phyloP scores from a whole-genome alignment of 2,113 vertebrate genomes.

The Sigmodon hispidus region DNA sequence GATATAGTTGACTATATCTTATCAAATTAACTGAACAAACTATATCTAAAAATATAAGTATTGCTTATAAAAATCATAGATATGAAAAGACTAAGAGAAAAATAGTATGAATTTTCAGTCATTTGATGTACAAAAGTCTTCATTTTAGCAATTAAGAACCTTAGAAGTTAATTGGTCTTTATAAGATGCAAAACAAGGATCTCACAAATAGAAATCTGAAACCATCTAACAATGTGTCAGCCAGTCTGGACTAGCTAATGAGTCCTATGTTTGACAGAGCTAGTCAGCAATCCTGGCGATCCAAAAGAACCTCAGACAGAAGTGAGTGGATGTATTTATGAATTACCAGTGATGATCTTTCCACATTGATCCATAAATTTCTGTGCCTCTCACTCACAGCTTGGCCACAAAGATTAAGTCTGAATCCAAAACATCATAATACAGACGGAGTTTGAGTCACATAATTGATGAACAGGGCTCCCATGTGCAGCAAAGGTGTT shows the following conservation, averaged over 20 bases:
- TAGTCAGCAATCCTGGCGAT: neutral
- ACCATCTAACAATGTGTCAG: neutral
- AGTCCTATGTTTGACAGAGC: neutral
- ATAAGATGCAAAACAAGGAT: neutral
- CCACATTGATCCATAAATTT: too few species aligned
- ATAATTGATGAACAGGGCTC: too few species aligned
- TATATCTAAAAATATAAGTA: neutral
- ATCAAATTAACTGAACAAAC: neutral
- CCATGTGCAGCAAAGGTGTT: neutral
- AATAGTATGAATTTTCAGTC: neutral
- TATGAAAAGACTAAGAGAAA: neutral
- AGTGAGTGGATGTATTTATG: too few species aligned
- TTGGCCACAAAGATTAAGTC: neutral
- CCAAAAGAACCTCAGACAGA: neutral
- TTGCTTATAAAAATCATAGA: neutral
- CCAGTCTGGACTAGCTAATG: neutral
- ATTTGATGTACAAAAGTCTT: too few species aligned
- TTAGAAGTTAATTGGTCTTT: neutral
- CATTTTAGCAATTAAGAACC: neutral
- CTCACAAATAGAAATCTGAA: neutral
- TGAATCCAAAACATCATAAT: too few species aligned
- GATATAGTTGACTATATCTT: neutral
- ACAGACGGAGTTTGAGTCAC: too few species aligned
- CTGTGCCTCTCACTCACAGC: neutral
- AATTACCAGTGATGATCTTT: neutral